These are phyloP conservation scores for Sphaerophoria taeniata DNA, from an alignment of 2,888 invertebrate species.

Conservation along the genomic window DNA sequence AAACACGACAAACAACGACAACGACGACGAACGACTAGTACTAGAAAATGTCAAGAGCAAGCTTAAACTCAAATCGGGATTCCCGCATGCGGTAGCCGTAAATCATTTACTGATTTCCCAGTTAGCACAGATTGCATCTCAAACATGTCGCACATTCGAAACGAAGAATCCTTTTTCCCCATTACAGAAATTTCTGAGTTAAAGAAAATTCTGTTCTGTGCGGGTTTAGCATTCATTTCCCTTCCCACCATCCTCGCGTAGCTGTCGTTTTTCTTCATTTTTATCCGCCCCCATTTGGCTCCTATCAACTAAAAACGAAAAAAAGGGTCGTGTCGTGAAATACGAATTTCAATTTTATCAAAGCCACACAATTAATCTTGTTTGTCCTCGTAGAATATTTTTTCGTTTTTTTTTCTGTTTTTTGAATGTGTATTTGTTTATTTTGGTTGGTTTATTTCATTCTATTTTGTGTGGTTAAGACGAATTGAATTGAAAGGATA, in stretches of 20 bases:
- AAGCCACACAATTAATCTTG: constrained; percentile 67
- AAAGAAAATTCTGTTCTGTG: constrained; percentile 16
- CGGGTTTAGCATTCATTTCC: constrained; percentile 10
- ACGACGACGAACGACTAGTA: neutral
- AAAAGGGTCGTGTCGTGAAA: constrained; percentile 47
- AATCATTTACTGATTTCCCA: constrained; percentile 44
- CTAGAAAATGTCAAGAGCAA: constrained; percentile 26
- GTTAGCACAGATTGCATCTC: constrained; percentile 58
- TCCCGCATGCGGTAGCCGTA: constrained; percentile 31
- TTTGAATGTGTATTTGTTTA: neutral
- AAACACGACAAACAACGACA: neutral
- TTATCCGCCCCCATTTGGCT: neutral
- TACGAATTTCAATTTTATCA: constrained; percentile 67
- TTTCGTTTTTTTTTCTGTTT: constrained; percentile 19
- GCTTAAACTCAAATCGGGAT: constrained; percentile 23
- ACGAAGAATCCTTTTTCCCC: neutral
- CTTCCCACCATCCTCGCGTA: neutral
- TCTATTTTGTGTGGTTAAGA: constrained; percentile 31
- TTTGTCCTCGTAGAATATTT: constrained; percentile 42
- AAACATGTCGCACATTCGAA: constrained; percentile 48
- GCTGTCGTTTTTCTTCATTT: neutral
- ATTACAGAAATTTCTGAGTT: constrained; percentile 7
- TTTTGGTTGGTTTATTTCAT: constrained; percentile 2
- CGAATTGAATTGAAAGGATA: constrained; percentile 58
- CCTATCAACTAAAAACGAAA: constrained; percentile 2